These are phyloP conservation scores for Dryobota labecula DNA, from an alignment of 2,888 invertebrate species.

Conservation along the genomic window DNA sequence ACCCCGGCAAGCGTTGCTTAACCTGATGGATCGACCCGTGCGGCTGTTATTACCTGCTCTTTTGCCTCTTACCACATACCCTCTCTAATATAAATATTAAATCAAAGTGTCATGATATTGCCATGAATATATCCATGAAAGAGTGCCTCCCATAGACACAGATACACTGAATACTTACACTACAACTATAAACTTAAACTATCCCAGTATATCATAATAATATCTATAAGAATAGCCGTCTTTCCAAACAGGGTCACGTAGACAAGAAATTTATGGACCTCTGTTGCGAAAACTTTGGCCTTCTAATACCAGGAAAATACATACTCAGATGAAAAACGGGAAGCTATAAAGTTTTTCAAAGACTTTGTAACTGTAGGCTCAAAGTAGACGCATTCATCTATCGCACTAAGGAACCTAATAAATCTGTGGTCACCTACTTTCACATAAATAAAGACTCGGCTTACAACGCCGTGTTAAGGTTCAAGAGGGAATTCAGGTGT, in stretches of 20 bases:
- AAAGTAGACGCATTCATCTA: constrained; percentile 75
- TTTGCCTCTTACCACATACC: too few relatives aligned
- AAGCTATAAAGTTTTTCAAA: constrained; percentile 72
- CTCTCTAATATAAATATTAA: neutral
- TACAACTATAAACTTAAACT: constrained; percentile 21
- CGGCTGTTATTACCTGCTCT: too few relatives aligned
- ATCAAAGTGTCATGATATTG: neutral
- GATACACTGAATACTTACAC: neutral
- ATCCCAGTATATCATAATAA: constrained; percentile 29
- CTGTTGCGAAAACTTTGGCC: constrained; percentile 36
- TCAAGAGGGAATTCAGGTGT: constrained; percentile 74
- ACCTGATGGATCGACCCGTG: too few relatives aligned
- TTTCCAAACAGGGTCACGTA: constrained; percentile 44
- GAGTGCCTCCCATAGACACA: neutral
- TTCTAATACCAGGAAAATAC: constrained; percentile 35
- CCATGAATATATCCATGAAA: neutral
- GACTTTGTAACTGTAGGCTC: constrained; percentile 69
- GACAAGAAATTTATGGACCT: constrained; percentile 38
- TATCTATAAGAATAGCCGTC: constrained; percentile 49
- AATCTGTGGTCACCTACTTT: constrained; percentile 81
- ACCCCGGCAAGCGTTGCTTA: too few relatives aligned
- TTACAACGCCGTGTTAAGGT: constrained; percentile 78
- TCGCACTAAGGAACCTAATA: constrained; percentile 83
- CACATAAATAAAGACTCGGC: constrained; percentile 81
- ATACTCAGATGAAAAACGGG: constrained; percentile 64